Conservation (phyloP, 2,797 vertebrate species). For the Ctenopoma kingsleyae region DNA sequence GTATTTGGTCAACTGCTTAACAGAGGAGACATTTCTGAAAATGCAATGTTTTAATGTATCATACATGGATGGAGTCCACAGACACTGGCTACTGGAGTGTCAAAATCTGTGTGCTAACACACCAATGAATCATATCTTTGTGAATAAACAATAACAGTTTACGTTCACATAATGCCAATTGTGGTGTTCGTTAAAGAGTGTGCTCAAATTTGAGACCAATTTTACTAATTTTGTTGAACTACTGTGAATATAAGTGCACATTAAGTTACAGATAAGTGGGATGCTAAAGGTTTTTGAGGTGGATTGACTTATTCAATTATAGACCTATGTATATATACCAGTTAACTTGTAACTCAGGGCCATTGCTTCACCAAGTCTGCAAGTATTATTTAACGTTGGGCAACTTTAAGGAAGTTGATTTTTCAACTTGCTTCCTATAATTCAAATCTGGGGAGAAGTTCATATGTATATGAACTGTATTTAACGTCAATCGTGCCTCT, state of each 20-base stretch:
- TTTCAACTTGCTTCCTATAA: too few relatives aligned
- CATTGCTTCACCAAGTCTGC: neutral
- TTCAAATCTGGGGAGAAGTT: too few relatives aligned
- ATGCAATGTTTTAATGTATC: slow-evolving; percentile 20
- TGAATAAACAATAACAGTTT: neutral
- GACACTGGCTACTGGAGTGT: neutral
- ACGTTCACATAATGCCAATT: neutral
- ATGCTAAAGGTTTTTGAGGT: neutral
- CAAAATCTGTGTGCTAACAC: neutral
- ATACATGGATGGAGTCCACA: neutral
- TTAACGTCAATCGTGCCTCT: too few relatives aligned
- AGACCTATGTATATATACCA: neutral
- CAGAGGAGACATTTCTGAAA: neutral
- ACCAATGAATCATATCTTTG: neutral
- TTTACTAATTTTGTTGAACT: too few relatives aligned
- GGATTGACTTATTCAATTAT: too few relatives aligned
- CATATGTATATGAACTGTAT: too few relatives aligned
- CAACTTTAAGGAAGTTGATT: too few relatives aligned
- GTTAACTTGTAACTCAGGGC: neutral
- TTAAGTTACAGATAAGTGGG: too few relatives aligned
- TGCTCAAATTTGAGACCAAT: neutral
- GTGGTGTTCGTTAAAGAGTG: neutral
- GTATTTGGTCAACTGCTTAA: neutral
- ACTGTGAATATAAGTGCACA: too few relatives aligned
- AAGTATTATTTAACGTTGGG: neutral